Base-by-base conservation (phyloP, 1,140 invertebrate species). In the Aleiodes sp. region DNA sequence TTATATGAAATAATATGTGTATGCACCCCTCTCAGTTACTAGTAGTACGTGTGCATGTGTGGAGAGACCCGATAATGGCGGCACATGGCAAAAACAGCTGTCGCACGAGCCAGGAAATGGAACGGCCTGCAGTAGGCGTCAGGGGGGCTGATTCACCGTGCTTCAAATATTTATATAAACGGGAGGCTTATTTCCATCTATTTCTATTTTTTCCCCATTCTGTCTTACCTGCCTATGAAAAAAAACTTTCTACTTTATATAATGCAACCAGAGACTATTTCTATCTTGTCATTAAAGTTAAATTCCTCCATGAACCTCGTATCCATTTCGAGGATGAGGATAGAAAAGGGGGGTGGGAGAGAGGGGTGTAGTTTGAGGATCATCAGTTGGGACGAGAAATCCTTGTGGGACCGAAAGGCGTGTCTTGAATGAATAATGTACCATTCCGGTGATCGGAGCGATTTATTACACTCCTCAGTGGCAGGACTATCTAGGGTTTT, bases 31-130 rank as follows among this genome's bases (percentile, higher is more conserved):
- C 21, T 21, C 16, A 21, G 46, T 24, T 43, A 43, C 21, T 12
- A 24, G 46, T 52, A 1, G 46, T 16, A 43, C 19, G n/a, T 43
- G 39, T 16, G 19, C 12, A 43, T 43, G 39, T 43, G n/a, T 16
- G 19, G 39, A 43, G 39, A 43, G 39, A 4, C n/a, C 10, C 61
- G 61, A 43, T 76, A 76, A 75, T 72, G 68, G 73, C 33, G 43
- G 72, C 71, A 74, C 71, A 76, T 66, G 74, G 65, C 63, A 65
- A 16, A 67, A 71, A 69, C 75, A 77, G 75, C 75, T 77, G 75
- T 69, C 75, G 68, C 41, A 65, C 57, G 70, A 65, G 52, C 39
- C 73, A 76, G 75, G 75, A 77, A 77, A 77, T 76, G 73, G 74
- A 77, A 77, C 46, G 65, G 43, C 63, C 68, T 72, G 65, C 70